Conservation (phyloP, 1,140 invertebrate genomes). For the Drosophila auraria region DNA sequence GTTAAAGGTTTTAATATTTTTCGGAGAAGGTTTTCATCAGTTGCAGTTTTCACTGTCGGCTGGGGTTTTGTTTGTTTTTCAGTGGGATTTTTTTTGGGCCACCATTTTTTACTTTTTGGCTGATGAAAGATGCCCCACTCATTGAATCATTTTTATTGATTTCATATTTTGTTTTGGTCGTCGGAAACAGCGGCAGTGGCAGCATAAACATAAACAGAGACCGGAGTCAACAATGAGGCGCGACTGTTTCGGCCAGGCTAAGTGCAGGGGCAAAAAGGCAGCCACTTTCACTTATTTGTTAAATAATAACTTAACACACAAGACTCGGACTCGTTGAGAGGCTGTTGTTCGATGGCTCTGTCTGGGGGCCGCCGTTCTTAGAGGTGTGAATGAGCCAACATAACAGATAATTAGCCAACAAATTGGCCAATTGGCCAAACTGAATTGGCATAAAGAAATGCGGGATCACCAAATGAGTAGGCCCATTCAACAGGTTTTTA, state of each 20-base stretch:
- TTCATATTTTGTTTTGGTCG: constrained; percentile 70
- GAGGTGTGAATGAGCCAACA: constrained; percentile 42
- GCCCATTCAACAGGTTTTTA: constrained; percentile 32
- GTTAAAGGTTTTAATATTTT: constrained; percentile 9
- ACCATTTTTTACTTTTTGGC: constrained; percentile 33
- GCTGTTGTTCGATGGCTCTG: constrained; percentile 24
- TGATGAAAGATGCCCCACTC: constrained; percentile 75
- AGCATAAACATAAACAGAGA: constrained; percentile 73
- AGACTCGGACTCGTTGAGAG: constrained; percentile 6
- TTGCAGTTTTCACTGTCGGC: constrained; percentile 51
- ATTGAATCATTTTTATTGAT: constrained; percentile 83
- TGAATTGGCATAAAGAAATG: constrained; percentile 37
- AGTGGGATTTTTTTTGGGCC: constrained; percentile 36
- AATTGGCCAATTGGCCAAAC: constrained; percentile 19
- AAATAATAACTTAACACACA: constrained; percentile 73
- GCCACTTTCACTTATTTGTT: constrained; percentile 81
- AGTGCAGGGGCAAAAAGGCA: constrained; percentile 73
- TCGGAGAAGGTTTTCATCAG: constrained; percentile 32
- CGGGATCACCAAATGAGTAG: constrained; percentile 16
- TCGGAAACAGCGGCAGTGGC: constrained; percentile 21
- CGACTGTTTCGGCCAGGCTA: constrained; percentile 62
- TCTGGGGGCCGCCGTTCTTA: constrained; percentile 45
- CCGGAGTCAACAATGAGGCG: constrained; percentile 68
- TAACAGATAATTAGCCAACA: constrained; percentile 21
- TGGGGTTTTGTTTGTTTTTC: constrained; percentile 22